These are phyloP conservation scores for Coracias cyanogaster DNA, from an alignment of 2,797 vertebrate species.

Conservation along the genomic window DNA sequence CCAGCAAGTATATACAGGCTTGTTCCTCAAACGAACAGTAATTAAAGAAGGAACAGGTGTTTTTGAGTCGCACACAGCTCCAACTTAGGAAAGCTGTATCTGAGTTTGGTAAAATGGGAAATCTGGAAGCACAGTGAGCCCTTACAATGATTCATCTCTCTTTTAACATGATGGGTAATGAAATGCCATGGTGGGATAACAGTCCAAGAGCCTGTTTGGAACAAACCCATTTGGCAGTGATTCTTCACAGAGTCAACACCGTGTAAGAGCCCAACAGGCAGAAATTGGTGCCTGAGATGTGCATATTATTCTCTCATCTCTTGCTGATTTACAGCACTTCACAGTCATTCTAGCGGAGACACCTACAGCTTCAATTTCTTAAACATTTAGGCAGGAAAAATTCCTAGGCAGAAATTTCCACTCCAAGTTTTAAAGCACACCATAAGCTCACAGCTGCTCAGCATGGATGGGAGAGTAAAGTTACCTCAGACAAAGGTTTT, in stretches of 20 bases:
- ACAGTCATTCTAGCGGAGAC: background rate
- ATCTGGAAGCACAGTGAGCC: background rate
- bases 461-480: background rate
- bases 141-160: slow-evolving; percentile 48
- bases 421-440: background rate
- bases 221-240: slow-evolving; percentile 52
- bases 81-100: background rate
- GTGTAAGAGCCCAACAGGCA: slow-evolving; percentile 6
- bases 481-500: background rate
- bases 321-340: slow-evolving; percentile 47
- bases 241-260: slow-evolving; percentile 29
- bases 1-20: background rate
- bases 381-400: slow-evolving; percentile 57
- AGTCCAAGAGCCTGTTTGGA: slow-evolving; percentile 29
- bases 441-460: background rate
- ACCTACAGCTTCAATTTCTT: slow-evolving; percentile 20
- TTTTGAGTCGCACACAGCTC: background rate
- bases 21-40: background rate
- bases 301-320: slow-evolving; percentile 12
- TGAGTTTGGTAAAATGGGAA: slow-evolving; percentile 30
- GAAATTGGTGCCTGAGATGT: slow-evolving; percentile 15
- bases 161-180: slow-evolving; percentile 65
- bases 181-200: slow-evolving; percentile 54
- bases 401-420: background rate
- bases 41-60: background rate